Evolutionary conservation across 2,888 invertebrate genomes (phyloP), one percentile per base, ranked within the genome.

Genomic region (Nipponacmea schrenckii): DNA sequence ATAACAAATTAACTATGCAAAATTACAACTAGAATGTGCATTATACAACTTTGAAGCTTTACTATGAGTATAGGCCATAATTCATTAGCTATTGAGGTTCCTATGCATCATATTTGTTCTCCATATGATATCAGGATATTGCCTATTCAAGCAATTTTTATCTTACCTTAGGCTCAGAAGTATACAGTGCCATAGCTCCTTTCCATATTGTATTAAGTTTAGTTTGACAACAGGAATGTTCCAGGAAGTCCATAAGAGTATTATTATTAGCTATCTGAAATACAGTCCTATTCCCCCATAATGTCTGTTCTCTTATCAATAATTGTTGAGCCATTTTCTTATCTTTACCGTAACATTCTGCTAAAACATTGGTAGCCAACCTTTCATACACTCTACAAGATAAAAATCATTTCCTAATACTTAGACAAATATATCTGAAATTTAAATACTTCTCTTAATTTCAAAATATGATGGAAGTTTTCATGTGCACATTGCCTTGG

Each of bases 181-280:
- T 89, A 77, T 87, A 85, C 27, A 85, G 80, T 0, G 85, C 85
- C 86, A 89, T 86, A 24, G 82, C 76, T 8, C 89, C 89, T 72
- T 85, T 87, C 89, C 89, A 89, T 69, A 88, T 87, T 50, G 78
- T 76, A 69, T 87, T 88, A n/a, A 89, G 83, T 74, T 87, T 87
- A 4, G 88, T 87, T 79, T 89, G 89, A 75, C 87, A 88, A 67
- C 83, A 81, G 7, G 86, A 84, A 69, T 87, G 87, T 44, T 84
- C 86, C 80, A 88, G 85, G 71, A 89, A 88, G 69, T 86, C 85
- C 88, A 88, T 87, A 72, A 85, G 76, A 17, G 82, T 79, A 44
- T 81, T 82, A 5, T 78, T 72, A 65, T 88, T 87, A 31, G 88
- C 89, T 67, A 89, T 71, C 7, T 79, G 74, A 39, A 89, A 81